Evolutionary conservation across 2,113 vertebrate species (phyloP).

Genomic region (Odocoileus hemionus): DNA sequence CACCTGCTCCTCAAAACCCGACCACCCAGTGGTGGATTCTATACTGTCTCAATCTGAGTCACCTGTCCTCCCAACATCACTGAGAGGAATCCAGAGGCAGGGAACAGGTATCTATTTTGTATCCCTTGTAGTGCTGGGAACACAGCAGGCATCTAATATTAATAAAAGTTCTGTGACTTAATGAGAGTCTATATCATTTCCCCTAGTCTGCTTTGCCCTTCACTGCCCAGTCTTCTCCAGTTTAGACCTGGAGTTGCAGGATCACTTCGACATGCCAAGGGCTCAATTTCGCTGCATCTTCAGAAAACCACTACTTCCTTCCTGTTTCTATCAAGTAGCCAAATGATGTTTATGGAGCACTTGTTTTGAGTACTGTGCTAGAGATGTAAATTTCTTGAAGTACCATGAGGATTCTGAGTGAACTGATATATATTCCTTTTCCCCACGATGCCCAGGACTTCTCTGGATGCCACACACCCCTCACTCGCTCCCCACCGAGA

Average conservation of each 20-base stretch:
- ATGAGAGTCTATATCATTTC: conserved; percentile 9
- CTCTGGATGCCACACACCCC: background rate
- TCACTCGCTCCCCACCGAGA: background rate
- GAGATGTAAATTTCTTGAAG: conserved; percentile 15
- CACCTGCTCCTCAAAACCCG: background rate
- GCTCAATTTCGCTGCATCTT: conserved; percentile 16
- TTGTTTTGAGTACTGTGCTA: background rate
- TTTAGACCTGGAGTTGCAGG: conserved; percentile 4
- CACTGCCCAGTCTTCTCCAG: background rate
- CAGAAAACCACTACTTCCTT: conserved; percentile 54
- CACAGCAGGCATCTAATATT: background rate
- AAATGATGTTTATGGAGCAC: conserved; percentile 23
- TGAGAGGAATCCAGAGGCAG: background rate
- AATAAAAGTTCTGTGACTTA: background rate
- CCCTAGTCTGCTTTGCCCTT: background rate
- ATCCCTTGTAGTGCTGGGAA: background rate
- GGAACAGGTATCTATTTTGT: conserved; percentile 29
- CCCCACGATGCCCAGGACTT: background rate
- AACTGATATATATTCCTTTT: background rate
- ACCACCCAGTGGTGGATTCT: background rate
- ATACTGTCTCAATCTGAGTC: background rate
- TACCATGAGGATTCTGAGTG: background rate
- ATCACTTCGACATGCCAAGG: conserved; percentile 40
- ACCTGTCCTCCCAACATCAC: background rate
- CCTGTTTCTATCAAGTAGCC: conserved; percentile 41